Base-by-base conservation (phyloP, 1,140 invertebrate species). In the Drosophila trapezifrons region DNA sequence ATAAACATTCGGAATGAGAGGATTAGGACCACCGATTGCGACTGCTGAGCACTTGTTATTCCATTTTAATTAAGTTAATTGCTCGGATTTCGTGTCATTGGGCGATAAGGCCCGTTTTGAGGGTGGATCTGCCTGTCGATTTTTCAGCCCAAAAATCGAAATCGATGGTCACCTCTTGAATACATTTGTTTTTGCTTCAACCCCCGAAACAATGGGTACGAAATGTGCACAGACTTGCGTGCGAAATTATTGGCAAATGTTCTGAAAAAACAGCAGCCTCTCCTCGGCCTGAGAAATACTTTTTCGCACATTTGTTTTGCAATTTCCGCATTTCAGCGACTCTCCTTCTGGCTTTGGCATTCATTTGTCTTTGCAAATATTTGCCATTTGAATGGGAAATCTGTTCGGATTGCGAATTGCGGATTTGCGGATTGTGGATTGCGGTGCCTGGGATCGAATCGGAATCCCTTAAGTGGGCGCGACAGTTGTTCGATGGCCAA, bases 41-140 rank as follows among this genome's bases (percentile, higher is more conserved):
- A 70, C 65, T 73, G 59, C 62, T 72, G 73, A 90, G 74, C 76
- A 90, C 86, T 90, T 90, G 86, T 90, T 90, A 90, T 90, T 90
- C 56, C 79, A 86, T 86, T 90, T 90, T 90, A 90, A 90, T 90
- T 90, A 90, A 90, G 79, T 90, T 90, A 90, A 90, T 90, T 90
- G 86, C 82, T 62, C 62, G 64, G 86, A 90, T 89, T 87, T 78
- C 79, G 47, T 87, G 72, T 87, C 83, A 87, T 87, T 57, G 63
- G 54, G 66, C 72, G 42, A 71, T 63, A 46, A 47, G 45, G 15
- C 15, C 5, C 20, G 13, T 22, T 40, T 27, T n/a, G n/a, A 54
- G 78, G 78, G 78, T 76, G 70, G 78, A 66, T 45, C 46, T 42
- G 37, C 18, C 25, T 3, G 18, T 12, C 18, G 55, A 63, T 20